Base-by-base conservation (phyloP, 2,888 invertebrate species). In the Oegoconia quadripuncta region DNA sequence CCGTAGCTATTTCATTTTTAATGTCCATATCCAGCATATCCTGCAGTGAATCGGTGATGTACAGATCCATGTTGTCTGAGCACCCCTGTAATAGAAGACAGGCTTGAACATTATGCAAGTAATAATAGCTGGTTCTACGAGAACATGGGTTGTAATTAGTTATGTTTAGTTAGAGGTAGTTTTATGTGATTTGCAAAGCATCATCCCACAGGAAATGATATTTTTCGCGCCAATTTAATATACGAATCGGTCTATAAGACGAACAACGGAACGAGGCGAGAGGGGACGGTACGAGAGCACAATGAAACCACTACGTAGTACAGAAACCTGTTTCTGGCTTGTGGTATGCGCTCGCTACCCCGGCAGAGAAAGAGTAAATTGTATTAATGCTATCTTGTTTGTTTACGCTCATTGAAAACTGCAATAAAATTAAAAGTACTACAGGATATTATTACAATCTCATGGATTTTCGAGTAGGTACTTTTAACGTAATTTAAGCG, bases 1-100 rank as follows among this genome's bases (percentile, higher is more conserved):
- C 91, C 37, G 92, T 93, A 46, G 94, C 95, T 56, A 95, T 94
- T 79, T 95, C 95, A 51, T 92, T 91, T 69, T 95, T 94, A 46
- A 97, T 95, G 69, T 96, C 97, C 74, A 95, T 93, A 67, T 96
- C 96, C 50, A 97, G 89, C 93, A 96, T 95, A 67, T 97, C 96
- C 74, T 96, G 95, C 63, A 96, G 90, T 34, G 95, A 94, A 69
- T 91, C 91, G 20, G 91, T 90, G 67, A 91, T 90, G 59, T 90
- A 91, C 46, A 91, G 82, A 70, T 91, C 91, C 74, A 90, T 90
- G 13, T n/a, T n/a, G 59, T 88, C 89, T 53, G 88, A 86, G 65
- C 88, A 82, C 70, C 84, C 88, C 90, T 90, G 67, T 18, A 80
- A 80, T 39, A 49, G 27, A 27, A n/a, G n/a, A n/a, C n/a, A n/a